Evolutionary conservation across 2,113 vertebrate species (phyloP).

Genomic region (Aleadryas rufinucha): DNA sequence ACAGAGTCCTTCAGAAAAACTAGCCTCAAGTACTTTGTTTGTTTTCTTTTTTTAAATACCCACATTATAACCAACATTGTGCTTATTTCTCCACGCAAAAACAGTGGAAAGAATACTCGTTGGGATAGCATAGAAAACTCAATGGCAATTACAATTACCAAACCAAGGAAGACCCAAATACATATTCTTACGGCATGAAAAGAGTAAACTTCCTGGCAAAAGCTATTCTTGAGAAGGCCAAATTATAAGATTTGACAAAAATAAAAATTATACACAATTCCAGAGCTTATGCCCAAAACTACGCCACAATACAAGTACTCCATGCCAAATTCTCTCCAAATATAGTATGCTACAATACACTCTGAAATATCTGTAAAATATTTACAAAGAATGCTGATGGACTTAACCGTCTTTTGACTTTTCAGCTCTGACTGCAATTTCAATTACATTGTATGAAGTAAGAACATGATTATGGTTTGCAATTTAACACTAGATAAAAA

Average conservation of each 20-base stretch:
- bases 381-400: background rate
- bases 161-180: background rate
- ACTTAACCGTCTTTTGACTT: background rate
- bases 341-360: background rate
- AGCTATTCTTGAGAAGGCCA: background rate
- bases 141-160: background rate
- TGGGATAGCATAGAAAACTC: background rate
- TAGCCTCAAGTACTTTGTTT: background rate
- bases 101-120: background rate
- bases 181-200: background rate
- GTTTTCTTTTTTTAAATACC: background rate
- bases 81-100: background rate
- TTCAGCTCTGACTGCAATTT: background rate
- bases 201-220: background rate
- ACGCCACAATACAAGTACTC: background rate
- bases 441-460: background rate
- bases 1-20: background rate
- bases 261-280: background rate
- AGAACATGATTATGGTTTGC: background rate
- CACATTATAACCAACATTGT: background rate
- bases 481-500: background rate
- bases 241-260: background rate
- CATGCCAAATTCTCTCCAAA: background rate
- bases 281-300: background rate
- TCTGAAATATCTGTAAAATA: background rate